A percentile compares a stretch with the other conserved stretches of the same genome.
Evolutionary conservation across 2,113 vertebrate genomes (phyloP).

Genomic region (Ploceus nigricollis): DNA sequence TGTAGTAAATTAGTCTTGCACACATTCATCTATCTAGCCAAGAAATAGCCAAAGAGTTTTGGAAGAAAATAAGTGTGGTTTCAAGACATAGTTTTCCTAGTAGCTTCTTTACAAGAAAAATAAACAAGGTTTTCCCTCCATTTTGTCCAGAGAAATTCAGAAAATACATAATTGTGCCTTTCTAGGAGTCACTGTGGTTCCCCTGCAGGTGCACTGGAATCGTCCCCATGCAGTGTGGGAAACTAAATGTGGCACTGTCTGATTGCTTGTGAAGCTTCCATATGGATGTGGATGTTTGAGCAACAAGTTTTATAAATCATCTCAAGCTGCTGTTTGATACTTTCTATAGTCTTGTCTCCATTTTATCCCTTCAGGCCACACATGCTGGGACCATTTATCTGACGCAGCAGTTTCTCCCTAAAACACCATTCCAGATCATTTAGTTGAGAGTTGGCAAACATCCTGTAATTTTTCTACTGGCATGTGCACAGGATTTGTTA

Average conservation of each 20-base stretch:
- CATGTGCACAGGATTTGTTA: background rate
- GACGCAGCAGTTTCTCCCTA: background rate
- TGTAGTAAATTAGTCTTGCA: background rate
- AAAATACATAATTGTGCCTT: background rate
- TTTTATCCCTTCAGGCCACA: background rate
- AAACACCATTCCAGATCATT: background rate
- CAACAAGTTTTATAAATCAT: background rate
- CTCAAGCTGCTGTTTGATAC: background rate
- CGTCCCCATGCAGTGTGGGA: fast-evolving
- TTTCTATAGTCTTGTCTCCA: background rate
- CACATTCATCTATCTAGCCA: background rate
- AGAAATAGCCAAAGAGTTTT: background rate
- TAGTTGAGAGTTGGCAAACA: background rate
- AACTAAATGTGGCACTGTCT: background rate
- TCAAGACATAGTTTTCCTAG: background rate
- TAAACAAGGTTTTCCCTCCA: background rate
- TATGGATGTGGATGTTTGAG: background rate
- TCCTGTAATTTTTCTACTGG: background rate
- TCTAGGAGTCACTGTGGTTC: background rate
- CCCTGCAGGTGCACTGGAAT: background rate
- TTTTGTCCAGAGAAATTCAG: background rate
- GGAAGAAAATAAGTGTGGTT: background rate
- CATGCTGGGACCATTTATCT: background rate
- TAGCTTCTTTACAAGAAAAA: background rate
- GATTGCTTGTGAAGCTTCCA: background rate